phyloP scores from a whole-genome alignment of 2,113 vertebrate genomes.

The Mus pahari region DNA sequence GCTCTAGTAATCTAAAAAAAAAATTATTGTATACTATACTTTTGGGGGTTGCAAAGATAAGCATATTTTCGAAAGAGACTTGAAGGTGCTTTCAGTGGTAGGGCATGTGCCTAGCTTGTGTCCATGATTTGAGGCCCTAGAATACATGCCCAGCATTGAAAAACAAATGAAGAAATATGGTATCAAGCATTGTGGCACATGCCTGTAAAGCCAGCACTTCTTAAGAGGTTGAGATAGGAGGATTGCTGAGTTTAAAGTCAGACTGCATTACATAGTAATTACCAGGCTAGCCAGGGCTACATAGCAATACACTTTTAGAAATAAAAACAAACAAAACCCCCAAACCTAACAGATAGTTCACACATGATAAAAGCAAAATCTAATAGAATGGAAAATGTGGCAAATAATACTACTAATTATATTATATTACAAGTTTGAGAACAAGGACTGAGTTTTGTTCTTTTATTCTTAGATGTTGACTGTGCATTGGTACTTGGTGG shows the following conservation, averaged over 20 bases:
- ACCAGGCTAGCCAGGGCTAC: not conserved
- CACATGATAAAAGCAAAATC: not conserved
- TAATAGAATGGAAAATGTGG: not conserved
- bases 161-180: not conserved
- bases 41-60: not conserved
- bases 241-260: not conserved
- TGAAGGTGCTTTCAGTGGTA: not conserved
- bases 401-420: not conserved
- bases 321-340: not conserved
- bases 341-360: slow-evolving; percentile 6
- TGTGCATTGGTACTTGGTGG: slow-evolving; percentile 27
- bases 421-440: slow-evolving; percentile 36
- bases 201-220: not conserved
- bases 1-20: not conserved
- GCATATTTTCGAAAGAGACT: not conserved
- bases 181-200: not conserved
- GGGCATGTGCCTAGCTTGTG: not conserved
- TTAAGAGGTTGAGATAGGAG: not conserved
- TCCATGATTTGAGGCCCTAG: not conserved
- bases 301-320: not conserved
- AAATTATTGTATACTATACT: not conserved
- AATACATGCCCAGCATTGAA: not conserved
- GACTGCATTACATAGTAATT: not conserved
- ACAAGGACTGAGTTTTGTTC: slow-evolving; percentile 55
- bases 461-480: slow-evolving; percentile 28